A percentile compares a stretch with the other conserved stretches of the same genome.
Conservation (phyloP, 2,888 invertebrate genomes). For the Syrphus vitripennis region DNA sequence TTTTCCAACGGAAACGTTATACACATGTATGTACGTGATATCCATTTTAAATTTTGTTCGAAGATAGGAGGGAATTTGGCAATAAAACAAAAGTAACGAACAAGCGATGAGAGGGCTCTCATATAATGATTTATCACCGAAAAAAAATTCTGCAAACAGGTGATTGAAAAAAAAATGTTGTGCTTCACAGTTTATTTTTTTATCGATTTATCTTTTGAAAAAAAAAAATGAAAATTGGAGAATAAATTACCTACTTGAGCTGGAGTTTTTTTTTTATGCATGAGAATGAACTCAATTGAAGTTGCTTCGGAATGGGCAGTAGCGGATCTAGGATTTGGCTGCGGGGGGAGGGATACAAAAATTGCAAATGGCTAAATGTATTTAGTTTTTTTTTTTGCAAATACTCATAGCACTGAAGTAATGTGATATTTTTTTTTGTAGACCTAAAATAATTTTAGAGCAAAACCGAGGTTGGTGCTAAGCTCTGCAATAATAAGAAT, state of each 20-base stretch:
- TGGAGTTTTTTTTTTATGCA: neutral
- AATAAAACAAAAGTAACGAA: neutral
- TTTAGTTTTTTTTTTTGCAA: no score
- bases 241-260: neutral
- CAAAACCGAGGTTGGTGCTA: no score
- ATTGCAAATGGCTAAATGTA: no score
- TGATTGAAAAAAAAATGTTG: slow-evolving; percentile 1
- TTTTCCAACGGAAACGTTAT: neutral
- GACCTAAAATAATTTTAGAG: no score
- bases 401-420: no score
- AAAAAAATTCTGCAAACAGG: slow-evolving; percentile 2
- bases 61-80: neutral
- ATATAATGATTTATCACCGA: slow-evolving; percentile 4
- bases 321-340: no score
- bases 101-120: neutral
- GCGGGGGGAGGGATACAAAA: no score
- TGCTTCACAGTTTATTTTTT: neutral
- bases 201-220: neutral
- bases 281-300: neutral
- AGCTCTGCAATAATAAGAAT: no score
- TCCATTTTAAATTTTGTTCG: neutral
- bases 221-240: neutral
- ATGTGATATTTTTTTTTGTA: no score
- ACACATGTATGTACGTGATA: neutral
- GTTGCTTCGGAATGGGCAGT: accelerated